These are phyloP conservation scores for Rhodophaea formosa DNA, from an alignment of 2,888 invertebrate genomes.

Conservation along the genomic window DNA sequence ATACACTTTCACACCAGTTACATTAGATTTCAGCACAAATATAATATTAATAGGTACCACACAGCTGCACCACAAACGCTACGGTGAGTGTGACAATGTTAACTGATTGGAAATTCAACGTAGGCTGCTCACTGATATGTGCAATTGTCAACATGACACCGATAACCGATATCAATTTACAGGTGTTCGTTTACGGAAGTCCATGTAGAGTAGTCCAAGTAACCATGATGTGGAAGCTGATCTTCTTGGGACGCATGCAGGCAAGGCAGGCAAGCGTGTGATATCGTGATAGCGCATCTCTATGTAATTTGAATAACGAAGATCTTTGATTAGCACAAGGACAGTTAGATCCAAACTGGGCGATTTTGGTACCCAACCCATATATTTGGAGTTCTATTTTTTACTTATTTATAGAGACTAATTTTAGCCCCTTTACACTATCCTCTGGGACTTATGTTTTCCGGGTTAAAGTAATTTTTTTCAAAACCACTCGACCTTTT, in stretches of 20 bases:
- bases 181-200: conserved; percentile 34
- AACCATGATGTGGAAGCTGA: conserved; percentile 21
- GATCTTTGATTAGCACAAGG: no score
- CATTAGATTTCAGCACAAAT: neutral
- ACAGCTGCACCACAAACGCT: neutral
- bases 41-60: neutral
- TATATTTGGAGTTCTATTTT: no score
- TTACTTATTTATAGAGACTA: no score
- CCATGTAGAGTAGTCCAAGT: conserved; percentile 19
- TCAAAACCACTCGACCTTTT: no score
- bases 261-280: no score
- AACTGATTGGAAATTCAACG: conserved; percentile 6
- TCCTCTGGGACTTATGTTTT: no score
- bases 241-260: conserved; percentile 10
- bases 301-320: no score
- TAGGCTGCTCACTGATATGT: conserved; percentile 11
- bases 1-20: neutral
- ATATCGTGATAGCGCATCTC: neutral
- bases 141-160: conserved; percentile 29
- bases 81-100: conserved; percentile 2
- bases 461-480: no score
- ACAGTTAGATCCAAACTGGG: no score
- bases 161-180: conserved; percentile 29
- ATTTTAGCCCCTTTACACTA: no score
- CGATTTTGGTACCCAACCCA: no score